A percentile compares a stretch with the other conserved stretches of the same genome.
These are phyloP conservation scores for Meloidogyne chitwoodi DNA, from an alignment of 1,140 invertebrate genomes.

Conservation along the genomic window DNA sequence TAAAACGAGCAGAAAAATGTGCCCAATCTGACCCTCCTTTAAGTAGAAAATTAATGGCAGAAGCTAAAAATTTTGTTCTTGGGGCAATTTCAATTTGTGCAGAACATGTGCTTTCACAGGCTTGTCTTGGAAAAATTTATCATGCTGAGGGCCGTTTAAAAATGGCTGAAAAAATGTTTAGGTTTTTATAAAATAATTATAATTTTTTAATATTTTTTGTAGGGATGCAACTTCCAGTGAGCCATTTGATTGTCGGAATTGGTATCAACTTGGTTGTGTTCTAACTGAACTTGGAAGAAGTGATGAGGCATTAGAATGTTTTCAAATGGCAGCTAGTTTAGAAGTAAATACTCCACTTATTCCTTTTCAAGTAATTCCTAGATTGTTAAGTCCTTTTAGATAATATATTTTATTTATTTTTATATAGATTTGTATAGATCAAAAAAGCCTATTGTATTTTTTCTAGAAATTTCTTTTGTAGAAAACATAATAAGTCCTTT, in stretches of 20 bases:
- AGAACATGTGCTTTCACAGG: conserved; percentile 46
- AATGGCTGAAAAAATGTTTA: conserved; percentile 57
- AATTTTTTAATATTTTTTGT: conserved; percentile 16
- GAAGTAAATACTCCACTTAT: conserved; percentile 50
- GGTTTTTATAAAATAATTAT: conserved; percentile 22
- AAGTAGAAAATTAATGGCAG: conserved; percentile 23
- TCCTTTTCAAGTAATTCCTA: conserved; percentile 54
- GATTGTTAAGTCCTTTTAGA: conserved; percentile 35
- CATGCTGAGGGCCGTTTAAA: conserved; percentile 43
- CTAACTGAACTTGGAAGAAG: conserved; percentile 33
- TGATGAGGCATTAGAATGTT: conserved; percentile 47
- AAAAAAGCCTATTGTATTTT: not conserved
- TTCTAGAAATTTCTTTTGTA: too few species aligned
- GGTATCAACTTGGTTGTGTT: conserved; percentile 49
- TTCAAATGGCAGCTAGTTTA: conserved; percentile 45
- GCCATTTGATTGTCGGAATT: conserved; percentile 41
- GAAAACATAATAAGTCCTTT: too few species aligned
- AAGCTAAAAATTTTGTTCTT: conserved; percentile 48
- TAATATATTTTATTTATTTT: not conserved
- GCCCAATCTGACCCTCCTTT: conserved; percentile 6
- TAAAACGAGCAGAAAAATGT: conserved; percentile 39
- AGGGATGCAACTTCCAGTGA: conserved; percentile 53
- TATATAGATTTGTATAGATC: too few species aligned
- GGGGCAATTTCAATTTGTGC: conserved; percentile 51
- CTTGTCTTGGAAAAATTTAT: conserved; percentile 43